Evolutionary conservation across 2,888 invertebrate species (phyloP).

Genomic region (Carcina quercana): DNA sequence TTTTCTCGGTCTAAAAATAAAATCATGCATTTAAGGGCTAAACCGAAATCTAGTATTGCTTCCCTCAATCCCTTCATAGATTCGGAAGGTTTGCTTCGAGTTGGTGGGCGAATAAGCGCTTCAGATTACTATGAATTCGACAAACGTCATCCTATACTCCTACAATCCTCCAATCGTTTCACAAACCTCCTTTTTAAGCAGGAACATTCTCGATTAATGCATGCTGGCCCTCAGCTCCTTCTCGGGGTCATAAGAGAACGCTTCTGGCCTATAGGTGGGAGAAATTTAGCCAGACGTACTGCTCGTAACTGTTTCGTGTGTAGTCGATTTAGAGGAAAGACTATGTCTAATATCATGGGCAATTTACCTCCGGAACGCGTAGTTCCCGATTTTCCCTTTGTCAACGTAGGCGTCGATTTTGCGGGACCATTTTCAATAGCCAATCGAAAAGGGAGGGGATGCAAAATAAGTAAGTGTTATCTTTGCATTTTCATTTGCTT

Average conservation of each 20-base stretch:
- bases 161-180: conserved; percentile 7
- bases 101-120: conserved; percentile 12
- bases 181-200: conserved; percentile 8
- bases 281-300: conserved; percentile 8
- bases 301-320: conserved; percentile 10
- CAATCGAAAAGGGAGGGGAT: conserved; percentile 10
- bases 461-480: conserved; percentile 13
- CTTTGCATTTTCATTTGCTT: conserved; percentile 13
- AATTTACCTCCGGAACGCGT: conserved; percentile 9
- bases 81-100: conserved; percentile 9
- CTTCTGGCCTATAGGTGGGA: conserved; percentile 14
- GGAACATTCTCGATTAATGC: conserved; percentile 9
- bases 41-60: conserved; percentile 4
- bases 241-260: conserved; percentile 7
- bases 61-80: conserved; percentile 11
- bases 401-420: conserved; percentile 4
- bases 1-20: too few species aligned
- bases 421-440: conserved; percentile 9
- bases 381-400: conserved; percentile 10
- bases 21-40: conserved; percentile 1
- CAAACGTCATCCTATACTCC: conserved; percentile 13
- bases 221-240: conserved; percentile 14
- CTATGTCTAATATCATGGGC: conserved; percentile 12
- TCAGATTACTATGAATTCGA: conserved; percentile 3
- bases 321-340: conserved; percentile 6